A percentile compares a stretch with the other conserved stretches of the same genome.
Conservation (phyloP, 2,888 invertebrate genomes). For the Junonia oenone region DNA sequence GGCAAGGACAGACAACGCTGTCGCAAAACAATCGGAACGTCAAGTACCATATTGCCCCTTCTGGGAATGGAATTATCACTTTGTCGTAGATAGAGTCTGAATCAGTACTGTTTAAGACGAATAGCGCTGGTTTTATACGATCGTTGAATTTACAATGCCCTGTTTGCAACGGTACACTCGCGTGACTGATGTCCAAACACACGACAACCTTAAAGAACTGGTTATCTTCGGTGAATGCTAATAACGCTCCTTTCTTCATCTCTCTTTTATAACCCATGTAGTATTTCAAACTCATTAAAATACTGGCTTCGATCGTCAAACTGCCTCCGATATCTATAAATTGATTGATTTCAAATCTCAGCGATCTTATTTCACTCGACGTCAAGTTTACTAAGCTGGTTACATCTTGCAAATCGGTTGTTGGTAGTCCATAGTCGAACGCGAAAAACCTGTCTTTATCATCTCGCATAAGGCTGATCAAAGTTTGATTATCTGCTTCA, state of each 20-base stretch:
- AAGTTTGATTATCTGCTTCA: slow-evolving; percentile 46
- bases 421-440: slow-evolving; percentile 85
- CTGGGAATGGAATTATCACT: slow-evolving; percentile 88
- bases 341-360: slow-evolving; percentile 85
- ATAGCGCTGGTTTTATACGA: slow-evolving; percentile 74
- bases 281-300: slow-evolving; percentile 80
- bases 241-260: slow-evolving; percentile 42
- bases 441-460: slow-evolving; percentile 87
- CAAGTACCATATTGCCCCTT: slow-evolving; percentile 90
- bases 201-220: slow-evolving; percentile 79
- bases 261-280: slow-evolving; percentile 68
- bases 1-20: slow-evolving; percentile 65
- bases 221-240: slow-evolving; percentile 66
- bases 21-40: slow-evolving; percentile 86
- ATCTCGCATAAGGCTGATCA: slow-evolving; percentile 69
- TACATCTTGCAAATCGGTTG: slow-evolving; percentile 81
- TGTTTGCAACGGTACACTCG: slow-evolving; percentile 81
- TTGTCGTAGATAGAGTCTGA: slow-evolving; percentile 81
- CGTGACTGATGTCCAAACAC: slow-evolving; percentile 80
- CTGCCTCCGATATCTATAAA: slow-evolving; percentile 90
- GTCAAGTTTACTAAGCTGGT: slow-evolving; percentile 84
- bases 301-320: slow-evolving; percentile 83
- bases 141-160: slow-evolving; percentile 80
- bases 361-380: slow-evolving; percentile 80
- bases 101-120: slow-evolving; percentile 82